Percentiles rank a stretch among this genome's conserved stretches.
Evolutionary conservation across 2,888 invertebrate genomes (phyloP).

Genomic region (Agonopterix heracliana): DNA sequence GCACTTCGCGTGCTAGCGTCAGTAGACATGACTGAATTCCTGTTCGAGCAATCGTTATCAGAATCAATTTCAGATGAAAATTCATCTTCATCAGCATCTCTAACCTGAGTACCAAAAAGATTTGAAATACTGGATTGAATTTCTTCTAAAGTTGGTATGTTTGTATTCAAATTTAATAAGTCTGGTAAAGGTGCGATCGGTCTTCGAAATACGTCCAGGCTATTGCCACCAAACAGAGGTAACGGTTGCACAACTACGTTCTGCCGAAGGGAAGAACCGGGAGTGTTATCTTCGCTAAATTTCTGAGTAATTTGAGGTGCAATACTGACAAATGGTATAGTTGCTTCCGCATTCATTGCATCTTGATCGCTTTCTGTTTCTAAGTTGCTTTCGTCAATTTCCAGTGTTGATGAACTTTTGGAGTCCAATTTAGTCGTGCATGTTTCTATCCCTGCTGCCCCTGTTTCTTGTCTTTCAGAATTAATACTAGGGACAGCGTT

Average conservation of each 20-base stretch:
- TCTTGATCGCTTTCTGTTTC: constrained; percentile 6
- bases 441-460: too few species aligned
- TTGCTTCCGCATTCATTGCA: constrained; percentile 40
- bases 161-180: constrained; percentile 21
- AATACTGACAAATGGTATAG: constrained; percentile 28
- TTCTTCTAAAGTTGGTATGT: constrained; percentile 31
- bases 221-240: constrained; percentile 13
- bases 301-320: constrained; percentile 16
- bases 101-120: constrained; percentile 22
- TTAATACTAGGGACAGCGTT: too few species aligned
- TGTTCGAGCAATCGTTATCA: constrained; percentile 18
- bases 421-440: too few species aligned
- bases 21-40: constrained; percentile 24
- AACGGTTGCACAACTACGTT: constrained; percentile 21
- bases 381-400: background rate
- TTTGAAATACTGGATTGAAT: constrained; percentile 25
- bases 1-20: constrained; percentile 25
- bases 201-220: too few species aligned
- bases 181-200: constrained; percentile 9
- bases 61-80: constrained; percentile 13
- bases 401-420: too few species aligned
- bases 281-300: constrained; percentile 8
- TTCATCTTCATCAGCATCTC: constrained; percentile 14
- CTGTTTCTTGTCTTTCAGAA: too few species aligned
- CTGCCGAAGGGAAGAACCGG: constrained; percentile 15